Conservation (phyloP, 2,113 vertebrate species). For the Raja brachyura region DNA sequence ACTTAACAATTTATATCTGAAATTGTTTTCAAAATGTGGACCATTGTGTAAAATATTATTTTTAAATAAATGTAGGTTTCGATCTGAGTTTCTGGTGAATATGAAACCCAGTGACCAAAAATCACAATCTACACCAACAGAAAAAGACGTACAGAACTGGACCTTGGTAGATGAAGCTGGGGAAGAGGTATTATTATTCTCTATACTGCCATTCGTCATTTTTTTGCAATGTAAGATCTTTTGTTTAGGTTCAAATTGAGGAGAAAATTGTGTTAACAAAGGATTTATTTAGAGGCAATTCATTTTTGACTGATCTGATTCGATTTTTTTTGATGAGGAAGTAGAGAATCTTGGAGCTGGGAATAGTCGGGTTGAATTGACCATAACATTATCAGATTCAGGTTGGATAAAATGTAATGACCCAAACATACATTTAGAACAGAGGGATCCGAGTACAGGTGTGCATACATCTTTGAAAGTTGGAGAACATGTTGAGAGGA, state of each 20-base stretch:
- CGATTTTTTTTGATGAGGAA: too few species aligned
- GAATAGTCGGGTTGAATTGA: too few species aligned
- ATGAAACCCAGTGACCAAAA: slow-evolving; percentile 81
- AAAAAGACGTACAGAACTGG: slow-evolving; percentile 80
- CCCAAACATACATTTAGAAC: too few species aligned
- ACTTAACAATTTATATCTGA: neutral
- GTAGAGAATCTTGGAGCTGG: too few species aligned
- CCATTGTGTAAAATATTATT: neutral
- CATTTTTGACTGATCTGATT: too few species aligned
- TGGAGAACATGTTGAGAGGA: too few species aligned
- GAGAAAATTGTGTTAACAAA: too few species aligned
- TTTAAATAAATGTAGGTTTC: slow-evolving; percentile 61
- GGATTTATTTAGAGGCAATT: too few species aligned
- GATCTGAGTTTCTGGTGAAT: slow-evolving; percentile 79
- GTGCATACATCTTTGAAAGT: too few species aligned
- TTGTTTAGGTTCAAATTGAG: neutral
- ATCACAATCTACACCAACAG: slow-evolving; percentile 58
- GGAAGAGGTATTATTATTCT: slow-evolving; percentile 73
- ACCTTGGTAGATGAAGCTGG: slow-evolving; percentile 92
- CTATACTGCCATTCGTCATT: neutral
- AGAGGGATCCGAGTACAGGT: too few species aligned
- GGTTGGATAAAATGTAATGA: too few species aligned
- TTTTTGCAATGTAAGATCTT: neutral
- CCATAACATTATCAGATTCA: too few species aligned
- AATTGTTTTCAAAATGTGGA: neutral